These are phyloP conservation scores for Myotis pilosus DNA, from an alignment of 2,797 vertebrate genomes.

Conservation along the genomic window DNA sequence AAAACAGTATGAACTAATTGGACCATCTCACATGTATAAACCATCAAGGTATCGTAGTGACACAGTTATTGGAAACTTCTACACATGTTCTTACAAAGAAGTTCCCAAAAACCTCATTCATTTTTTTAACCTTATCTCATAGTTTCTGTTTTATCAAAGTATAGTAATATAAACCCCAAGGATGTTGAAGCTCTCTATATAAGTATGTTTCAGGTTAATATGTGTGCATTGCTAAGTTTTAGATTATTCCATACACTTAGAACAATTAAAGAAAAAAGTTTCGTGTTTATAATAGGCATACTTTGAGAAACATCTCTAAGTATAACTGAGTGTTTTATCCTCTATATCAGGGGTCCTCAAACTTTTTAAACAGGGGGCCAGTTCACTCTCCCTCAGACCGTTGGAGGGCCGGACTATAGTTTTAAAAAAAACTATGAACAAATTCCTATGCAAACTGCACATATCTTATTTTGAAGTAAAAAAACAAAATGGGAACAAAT, in stretches of 20 bases:
- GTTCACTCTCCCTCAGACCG: too few species aligned
- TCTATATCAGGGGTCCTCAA: neutral
- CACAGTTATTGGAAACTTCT: neutral
- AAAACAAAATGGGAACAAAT: too few species aligned
- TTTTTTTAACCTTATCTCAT: neutral
- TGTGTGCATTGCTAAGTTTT: neutral
- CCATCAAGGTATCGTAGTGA: neutral
- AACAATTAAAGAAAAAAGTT: neutral
- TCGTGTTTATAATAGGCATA: neutral
- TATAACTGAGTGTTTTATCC: constrained; percentile 2
- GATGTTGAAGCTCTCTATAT: neutral
- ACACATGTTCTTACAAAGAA: neutral
- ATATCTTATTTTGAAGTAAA: too few species aligned
- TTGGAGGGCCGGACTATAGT: too few species aligned
- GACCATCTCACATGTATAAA: neutral
- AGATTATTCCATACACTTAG: neutral
- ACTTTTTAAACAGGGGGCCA: too few species aligned
- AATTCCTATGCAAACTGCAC: too few species aligned
- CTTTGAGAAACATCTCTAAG: neutral
- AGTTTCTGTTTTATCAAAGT: neutral
- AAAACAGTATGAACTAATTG: neutral
- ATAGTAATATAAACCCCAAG: neutral
- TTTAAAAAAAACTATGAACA: too few species aligned
- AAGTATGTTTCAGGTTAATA: constrained; percentile 22
- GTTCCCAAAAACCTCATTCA: neutral